Conservation (phyloP, 2,888 invertebrate genomes). For the Quadriops clusia region DNA sequence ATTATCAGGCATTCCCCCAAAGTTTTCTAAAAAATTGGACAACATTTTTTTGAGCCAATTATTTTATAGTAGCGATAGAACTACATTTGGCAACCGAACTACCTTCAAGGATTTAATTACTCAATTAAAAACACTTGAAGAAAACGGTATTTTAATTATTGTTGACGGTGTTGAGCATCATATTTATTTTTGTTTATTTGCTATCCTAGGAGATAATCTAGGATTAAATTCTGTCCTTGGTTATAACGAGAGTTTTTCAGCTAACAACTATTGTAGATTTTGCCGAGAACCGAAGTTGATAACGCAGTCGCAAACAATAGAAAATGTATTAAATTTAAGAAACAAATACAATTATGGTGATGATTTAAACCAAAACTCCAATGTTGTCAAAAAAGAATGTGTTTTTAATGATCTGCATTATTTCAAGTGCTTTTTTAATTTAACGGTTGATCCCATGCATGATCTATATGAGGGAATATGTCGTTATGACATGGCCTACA, state of each 20-base stretch:
- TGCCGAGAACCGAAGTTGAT: conserved; percentile 17
- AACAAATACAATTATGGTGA: background rate
- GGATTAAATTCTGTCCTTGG: conserved; percentile 22
- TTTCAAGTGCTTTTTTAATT: conserved; percentile 21
- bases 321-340: background rate
- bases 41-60: conserved; percentile 21
- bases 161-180: conserved; percentile 8
- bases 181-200: conserved; percentile 15
- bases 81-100: background rate
- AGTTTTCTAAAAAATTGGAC: conserved; percentile 16
- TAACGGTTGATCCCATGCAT: conserved; percentile 24
- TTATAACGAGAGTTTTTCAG: conserved; percentile 20
- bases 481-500: conserved; percentile 20
- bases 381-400: conserved; percentile 19
- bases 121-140: conserved; percentile 6
- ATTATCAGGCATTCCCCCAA: conserved; percentile 18
- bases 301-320: background rate
- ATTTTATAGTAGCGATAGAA: conserved; percentile 13
- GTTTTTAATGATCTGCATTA: conserved; percentile 17
- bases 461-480: conserved; percentile 21
- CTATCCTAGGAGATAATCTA: conserved; percentile 23
- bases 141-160: conserved; percentile 16
- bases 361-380: background rate
- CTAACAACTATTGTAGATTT: conserved; percentile 22
- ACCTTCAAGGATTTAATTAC: no score